Evolutionary conservation across 2,797 vertebrate species (phyloP).

Genomic region (Bucorvus abyssinicus): DNA sequence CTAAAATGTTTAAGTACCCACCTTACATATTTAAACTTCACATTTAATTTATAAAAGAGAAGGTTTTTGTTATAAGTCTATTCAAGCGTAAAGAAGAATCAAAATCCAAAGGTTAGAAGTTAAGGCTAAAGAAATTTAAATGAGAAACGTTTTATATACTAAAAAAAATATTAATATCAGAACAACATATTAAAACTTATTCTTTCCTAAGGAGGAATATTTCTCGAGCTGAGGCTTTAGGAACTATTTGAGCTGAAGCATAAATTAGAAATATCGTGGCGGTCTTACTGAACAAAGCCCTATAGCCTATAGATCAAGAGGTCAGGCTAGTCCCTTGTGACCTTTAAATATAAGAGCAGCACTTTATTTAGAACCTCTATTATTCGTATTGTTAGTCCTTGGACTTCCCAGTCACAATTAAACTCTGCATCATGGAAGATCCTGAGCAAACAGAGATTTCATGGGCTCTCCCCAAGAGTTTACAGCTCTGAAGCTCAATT

Average conservation of each 20-base stretch:
- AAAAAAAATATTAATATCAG: background rate
- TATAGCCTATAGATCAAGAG: background rate
- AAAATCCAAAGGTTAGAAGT: background rate
- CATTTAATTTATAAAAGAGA: background rate
- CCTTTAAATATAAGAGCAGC: background rate
- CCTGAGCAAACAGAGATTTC: background rate
- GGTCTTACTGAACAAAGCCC: background rate
- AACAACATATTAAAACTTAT: background rate
- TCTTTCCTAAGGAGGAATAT: background rate
- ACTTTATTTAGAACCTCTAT: background rate
- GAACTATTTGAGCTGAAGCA: background rate
- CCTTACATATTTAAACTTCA: background rate
- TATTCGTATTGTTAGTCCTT: background rate
- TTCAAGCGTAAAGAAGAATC: background rate
- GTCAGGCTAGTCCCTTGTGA: background rate
- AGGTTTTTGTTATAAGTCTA: background rate
- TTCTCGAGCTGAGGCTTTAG: background rate
- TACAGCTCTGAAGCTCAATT: background rate
- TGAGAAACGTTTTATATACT: background rate
- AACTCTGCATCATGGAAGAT: background rate
- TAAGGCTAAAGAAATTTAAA: background rate
- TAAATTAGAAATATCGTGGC: background rate
- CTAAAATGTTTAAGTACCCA: background rate
- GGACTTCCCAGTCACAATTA: background rate
- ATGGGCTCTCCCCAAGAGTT: background rate